Evolutionary conservation across 2,113 vertebrate species (phyloP), one percentile per base, ranked within the genome.

Genomic region (Tiliqua scincoides): DNA sequence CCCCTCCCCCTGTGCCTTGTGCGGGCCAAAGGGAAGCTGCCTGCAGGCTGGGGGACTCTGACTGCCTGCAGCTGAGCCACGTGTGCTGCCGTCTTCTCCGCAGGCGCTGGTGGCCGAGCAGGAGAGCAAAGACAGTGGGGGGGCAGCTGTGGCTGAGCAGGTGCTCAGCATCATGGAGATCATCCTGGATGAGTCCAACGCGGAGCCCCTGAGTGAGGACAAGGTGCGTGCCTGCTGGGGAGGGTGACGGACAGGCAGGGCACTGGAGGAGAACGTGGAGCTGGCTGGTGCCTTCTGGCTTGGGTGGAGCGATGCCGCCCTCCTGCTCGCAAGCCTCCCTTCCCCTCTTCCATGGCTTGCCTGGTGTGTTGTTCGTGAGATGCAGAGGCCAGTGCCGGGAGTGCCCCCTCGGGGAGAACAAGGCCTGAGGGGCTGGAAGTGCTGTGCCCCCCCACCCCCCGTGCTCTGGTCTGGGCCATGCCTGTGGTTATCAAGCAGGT

Each of bases 151-250:
- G 93, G 99, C 99, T 0, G 99, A 99, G 85, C 99, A 99, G 93
- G 99, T 99, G 88, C 97, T 99, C 20, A 99, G 98, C 93, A 99
- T 99, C 89, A 99, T 99, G 99, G 99, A 99, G 95, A 99, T 99
- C 92, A 99, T 99, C 82, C 94, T 99, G 93, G 99, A 99, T 54
- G 99, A 99, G 90, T 99, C 99, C 86, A 99, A 99, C 0, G 99
- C 99, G 0, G 99, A 99, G 54, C 99, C 97, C 2, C 93, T 99
- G 93, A 99, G 98, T 6, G 99, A 99, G 89, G 99, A 99, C 94
- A 99, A 99, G 97, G 99, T 98, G 86, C 93, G 95, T 43, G 71
- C 67, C 52, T 1, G n/a, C n/a, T n/a, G n/a, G n/a, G n/a, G n/a
- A n/a, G n/a, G n/a, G n/a, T n/a, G n/a, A n/a, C n/a, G n/a, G n/a